Evolutionary conservation across 2,113 vertebrate species (phyloP), one percentile per base, ranked within the genome.

Genomic region (Nothoprocta perdicaria): DNA sequence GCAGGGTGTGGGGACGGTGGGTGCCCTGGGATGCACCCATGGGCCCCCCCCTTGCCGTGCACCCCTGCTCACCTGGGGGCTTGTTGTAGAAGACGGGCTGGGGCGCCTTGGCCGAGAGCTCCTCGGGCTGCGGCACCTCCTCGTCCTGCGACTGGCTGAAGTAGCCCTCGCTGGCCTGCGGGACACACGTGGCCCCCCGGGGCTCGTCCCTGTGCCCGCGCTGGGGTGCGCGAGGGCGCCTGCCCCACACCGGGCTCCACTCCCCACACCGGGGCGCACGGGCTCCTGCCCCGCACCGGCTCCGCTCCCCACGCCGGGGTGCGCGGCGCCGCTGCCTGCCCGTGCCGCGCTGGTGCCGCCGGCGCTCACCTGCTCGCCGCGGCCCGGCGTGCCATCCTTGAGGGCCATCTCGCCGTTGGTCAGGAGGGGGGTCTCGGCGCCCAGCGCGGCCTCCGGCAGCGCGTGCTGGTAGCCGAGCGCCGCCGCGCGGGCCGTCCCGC

Each of bases 61-160:
- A 5, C 62, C 68, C 41, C 71, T 12, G 19, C 91, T 97, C 96
- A 99, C 99, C 99, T 98, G 99, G 99, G 88, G 99, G 99, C 94
- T 99, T 99, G 98, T 98, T 98, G 97, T 99, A 99, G 98, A 99
- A 99, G 89, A 99, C 92, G 17, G 98, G 98, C 60, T 98, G 98
- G n/a, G 97, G 97, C 80, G 98, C 97, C 98, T 99, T 99, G 76
- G 98, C 98, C 12, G 98, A 98, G 57, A 96, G 97, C 88, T 99
- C 98, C 93, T 98, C 99, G 3, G 98, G 94, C 84, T 98, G 98
- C 93, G 98, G 98, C 22, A 99, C 99, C 73, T 99, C 99, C 84
- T 99, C 99, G 93, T 99, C 99, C 95, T 99, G 99, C 93, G 99
- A 99, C 93, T 99, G 99, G 97, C 99, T 99, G 97, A 99, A 99